Conservation (phyloP, 2,888 invertebrate species). For the Thera britannica region DNA sequence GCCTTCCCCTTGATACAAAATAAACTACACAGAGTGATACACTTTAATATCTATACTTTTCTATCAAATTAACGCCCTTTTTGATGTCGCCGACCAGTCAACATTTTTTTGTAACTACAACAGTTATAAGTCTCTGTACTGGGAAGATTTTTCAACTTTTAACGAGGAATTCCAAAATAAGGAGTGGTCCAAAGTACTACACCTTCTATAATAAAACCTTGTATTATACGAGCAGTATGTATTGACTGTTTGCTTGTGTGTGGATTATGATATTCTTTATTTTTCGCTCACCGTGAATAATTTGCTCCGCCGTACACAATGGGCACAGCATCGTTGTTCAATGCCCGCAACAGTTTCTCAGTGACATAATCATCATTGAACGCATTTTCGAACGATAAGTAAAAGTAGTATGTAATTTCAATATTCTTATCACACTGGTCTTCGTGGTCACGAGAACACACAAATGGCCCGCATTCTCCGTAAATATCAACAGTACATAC, state of each 20-base stretch:
- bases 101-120: too few relatives aligned
- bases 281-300: constrained; percentile 54
- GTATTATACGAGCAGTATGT: neutral
- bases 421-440: constrained; percentile 54
- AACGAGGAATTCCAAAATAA: too few relatives aligned
- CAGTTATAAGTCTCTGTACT: too few relatives aligned
- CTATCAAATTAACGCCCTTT: too few relatives aligned
- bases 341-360: constrained; percentile 60
- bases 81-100: too few relatives aligned
- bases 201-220: neutral
- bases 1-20: too few relatives aligned
- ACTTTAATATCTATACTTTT: too few relatives aligned
- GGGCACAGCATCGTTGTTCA: constrained; percentile 84
- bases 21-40: too few relatives aligned
- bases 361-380: constrained; percentile 66
- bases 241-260: neutral
- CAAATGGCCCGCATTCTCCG: constrained; percentile 44
- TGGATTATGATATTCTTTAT: neutral
- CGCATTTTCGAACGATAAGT: constrained; percentile 69
- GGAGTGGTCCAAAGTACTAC: too few relatives aligned
- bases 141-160: too few relatives aligned
- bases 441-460: constrained; percentile 45
- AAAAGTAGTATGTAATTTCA: constrained; percentile 56
- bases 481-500: constrained; percentile 43
- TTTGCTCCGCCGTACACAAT: constrained; percentile 87